phyloP scores from a whole-genome alignment of 2,113 vertebrate species.

The Macroglossus sobrinus region DNA sequence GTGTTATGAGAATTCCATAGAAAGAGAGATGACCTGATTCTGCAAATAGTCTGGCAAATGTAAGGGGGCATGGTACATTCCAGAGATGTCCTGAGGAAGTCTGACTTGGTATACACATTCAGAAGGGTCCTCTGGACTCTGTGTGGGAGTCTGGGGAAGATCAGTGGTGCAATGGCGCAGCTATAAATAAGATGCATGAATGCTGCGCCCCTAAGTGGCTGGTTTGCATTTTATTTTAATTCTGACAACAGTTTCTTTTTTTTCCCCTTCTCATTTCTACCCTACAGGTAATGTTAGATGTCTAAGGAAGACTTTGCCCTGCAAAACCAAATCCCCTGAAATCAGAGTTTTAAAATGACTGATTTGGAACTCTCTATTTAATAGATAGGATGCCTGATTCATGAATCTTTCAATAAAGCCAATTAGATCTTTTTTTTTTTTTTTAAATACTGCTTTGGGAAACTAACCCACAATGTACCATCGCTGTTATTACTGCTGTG shows the following conservation, averaged over 20 bases:
- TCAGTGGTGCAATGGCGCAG: not conserved
- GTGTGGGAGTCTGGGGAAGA: not conserved
- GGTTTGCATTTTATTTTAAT: not conserved
- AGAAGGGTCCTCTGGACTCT: not conserved
- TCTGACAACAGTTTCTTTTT: not conserved
- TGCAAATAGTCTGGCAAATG: conserved; percentile 25
- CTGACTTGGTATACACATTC: not conserved
- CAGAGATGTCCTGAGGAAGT: conserved; percentile 35
- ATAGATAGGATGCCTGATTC: not conserved
- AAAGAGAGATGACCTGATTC: not conserved
- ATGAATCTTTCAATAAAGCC: not conserved
- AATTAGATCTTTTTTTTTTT: not conserved
- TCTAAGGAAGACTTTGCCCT: not conserved
- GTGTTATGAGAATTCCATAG: not conserved
- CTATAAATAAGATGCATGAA: not conserved
- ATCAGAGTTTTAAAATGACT: not conserved
- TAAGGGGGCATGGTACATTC: not conserved
- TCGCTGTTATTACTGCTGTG: not conserved
- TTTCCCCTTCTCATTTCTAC: not conserved
- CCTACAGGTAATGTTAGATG: not conserved
- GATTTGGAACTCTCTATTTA: not conserved
- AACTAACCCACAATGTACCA: not conserved
- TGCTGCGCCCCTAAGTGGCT: not conserved
- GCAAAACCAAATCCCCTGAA: not conserved
- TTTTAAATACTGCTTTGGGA: not conserved